A percentile compares a stretch with the other conserved stretches of the same genome.
These are phyloP conservation scores for Malurus leucopterus DNA, from an alignment of 2,797 vertebrate species.

Conservation along the genomic window DNA sequence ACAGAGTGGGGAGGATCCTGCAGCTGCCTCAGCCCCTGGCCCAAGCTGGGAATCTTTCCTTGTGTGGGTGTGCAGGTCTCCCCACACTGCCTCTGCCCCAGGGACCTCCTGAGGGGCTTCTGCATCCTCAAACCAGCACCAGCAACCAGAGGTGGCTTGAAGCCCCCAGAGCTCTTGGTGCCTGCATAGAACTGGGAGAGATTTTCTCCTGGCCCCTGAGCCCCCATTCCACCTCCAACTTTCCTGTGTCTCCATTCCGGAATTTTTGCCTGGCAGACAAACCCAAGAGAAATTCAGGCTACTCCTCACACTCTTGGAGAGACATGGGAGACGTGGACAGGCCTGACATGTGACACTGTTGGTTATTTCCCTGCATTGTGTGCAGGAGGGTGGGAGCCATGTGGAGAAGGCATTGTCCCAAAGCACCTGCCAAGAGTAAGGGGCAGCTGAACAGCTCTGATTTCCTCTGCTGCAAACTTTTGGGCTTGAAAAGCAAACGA, in stretches of 20 bases:
- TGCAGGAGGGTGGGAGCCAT: not conserved
- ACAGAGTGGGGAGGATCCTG: not conserved
- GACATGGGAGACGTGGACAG: not conserved
- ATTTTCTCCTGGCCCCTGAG: not conserved
- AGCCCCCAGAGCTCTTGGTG: not conserved
- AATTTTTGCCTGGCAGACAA: not conserved
- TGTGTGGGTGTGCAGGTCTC: not conserved
- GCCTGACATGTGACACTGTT: not conserved
- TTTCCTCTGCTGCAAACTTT: not conserved
- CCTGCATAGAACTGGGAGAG: not conserved
- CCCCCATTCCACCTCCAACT: accelerated
- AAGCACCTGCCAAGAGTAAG: not conserved
- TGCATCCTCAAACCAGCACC: not conserved
- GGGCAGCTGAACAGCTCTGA: not conserved
- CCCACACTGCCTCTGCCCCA: not conserved
- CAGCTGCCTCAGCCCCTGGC: not conserved
- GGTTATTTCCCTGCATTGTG: not conserved
- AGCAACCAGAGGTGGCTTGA: not conserved
- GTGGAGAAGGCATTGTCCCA: not conserved
- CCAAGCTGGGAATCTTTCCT: not conserved
- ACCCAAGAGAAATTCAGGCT: not conserved
- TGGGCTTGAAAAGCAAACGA: not conserved
- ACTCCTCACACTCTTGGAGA: not conserved
- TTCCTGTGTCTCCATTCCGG: not conserved
- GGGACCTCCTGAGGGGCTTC: not conserved